Percentiles rank a stretch among this genome's conserved stretches.
Evolutionary conservation across 2,113 vertebrate genomes (phyloP).

Genomic region (Aix galericulata): DNA sequence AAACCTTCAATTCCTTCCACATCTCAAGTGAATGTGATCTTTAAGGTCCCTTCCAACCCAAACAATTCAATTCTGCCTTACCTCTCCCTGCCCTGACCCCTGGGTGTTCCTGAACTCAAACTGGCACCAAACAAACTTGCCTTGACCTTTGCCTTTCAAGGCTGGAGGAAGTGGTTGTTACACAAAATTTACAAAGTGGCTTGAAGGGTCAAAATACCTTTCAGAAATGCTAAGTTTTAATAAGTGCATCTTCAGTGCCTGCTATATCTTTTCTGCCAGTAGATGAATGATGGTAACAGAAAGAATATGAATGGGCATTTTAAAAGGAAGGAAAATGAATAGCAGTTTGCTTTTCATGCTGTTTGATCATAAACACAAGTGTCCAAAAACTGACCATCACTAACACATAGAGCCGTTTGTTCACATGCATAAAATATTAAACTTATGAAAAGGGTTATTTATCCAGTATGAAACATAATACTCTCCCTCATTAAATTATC

Average conservation of each 20-base stretch:
- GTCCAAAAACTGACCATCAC: not conserved
- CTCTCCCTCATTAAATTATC: conserved; percentile 33
- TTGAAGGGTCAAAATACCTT: not conserved
- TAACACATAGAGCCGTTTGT: not conserved
- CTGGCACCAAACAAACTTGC: not conserved
- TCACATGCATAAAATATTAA: conserved; percentile 30
- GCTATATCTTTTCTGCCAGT: not conserved
- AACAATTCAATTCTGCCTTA: not conserved
- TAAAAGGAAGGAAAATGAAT: not conserved
- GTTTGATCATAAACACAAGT: not conserved
- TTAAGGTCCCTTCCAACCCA: not conserved
- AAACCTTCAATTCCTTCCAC: not conserved
- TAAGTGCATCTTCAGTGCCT: not conserved
- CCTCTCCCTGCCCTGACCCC: not conserved
- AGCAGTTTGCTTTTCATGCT: not conserved
- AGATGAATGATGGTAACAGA: not conserved
- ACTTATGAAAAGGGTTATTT: conserved; percentile 31
- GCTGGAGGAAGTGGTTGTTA: not conserved
- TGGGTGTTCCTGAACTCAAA: not conserved
- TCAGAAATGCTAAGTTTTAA: not conserved
- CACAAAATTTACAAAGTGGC: not conserved
- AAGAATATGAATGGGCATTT: not conserved
- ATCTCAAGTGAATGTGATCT: not conserved
- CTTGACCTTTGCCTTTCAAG: not conserved
- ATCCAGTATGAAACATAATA: conserved; percentile 11